Percentiles rank a stretch among this genome's conserved stretches.
Evolutionary conservation across 2,888 invertebrate genomes (phyloP).

Genomic region (Megastigmus dorsalis): DNA sequence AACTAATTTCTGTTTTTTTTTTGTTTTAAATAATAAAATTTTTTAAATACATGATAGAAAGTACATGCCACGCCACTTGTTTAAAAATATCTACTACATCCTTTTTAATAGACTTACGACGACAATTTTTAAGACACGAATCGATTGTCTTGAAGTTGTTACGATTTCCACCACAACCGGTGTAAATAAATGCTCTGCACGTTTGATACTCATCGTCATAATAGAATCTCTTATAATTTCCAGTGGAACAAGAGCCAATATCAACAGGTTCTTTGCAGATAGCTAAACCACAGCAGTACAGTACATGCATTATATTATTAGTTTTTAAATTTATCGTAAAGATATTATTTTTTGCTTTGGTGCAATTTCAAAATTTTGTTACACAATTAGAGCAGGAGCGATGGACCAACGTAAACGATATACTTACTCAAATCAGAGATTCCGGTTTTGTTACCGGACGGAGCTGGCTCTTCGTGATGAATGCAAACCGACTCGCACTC

Average conservation of each 20-base stretch:
- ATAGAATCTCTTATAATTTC: constrained; percentile 81
- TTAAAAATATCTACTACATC: neutral
- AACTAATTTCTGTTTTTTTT: no score
- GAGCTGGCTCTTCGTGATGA: constrained; percentile 77
- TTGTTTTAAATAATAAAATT: neutral
- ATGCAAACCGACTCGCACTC: constrained; percentile 86
- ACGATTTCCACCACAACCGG: constrained; percentile 90
- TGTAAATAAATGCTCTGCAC: constrained; percentile 88
- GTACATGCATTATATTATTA: constrained; percentile 15
- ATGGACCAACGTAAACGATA: no score
- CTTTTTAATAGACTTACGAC: constrained; percentile 67
- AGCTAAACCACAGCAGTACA: constrained; percentile 74
- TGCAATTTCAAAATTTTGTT: no score
- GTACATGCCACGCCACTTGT: constrained; percentile 23
- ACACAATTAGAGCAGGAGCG: no score
- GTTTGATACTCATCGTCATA: constrained; percentile 81
- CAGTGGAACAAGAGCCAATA: constrained; percentile 78
- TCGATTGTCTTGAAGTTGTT: constrained; percentile 88
- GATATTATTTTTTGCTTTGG: neutral
- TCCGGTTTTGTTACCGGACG: constrained; percentile 71
- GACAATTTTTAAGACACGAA: constrained; percentile 81
- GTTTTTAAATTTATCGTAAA: neutral
- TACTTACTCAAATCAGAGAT: constrained; percentile 69
- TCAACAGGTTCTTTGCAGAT: constrained; percentile 81
- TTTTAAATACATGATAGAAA: neutral